Percentiles rank a stretch among this genome's conserved stretches.
Evolutionary conservation across 1,140 invertebrate genomes (phyloP).

Genomic region (Ladona fulva): DNA sequence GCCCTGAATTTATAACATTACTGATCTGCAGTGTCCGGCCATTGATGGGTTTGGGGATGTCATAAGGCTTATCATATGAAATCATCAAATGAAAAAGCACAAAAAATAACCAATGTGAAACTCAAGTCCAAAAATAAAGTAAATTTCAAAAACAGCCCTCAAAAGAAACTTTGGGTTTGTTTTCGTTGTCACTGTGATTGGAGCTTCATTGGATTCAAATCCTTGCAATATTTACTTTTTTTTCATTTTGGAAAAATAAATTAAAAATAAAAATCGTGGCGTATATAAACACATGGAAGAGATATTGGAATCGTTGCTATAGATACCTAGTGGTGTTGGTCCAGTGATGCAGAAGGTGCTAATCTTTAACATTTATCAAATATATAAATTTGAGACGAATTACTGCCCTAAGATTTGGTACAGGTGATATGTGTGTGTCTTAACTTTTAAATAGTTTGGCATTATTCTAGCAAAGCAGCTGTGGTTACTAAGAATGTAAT

Average conservation of each 20-base stretch:
- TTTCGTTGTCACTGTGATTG: slow-evolving; percentile 1
- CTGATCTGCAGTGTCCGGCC: not conserved
- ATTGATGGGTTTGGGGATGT: not conserved
- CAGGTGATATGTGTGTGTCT: not conserved
- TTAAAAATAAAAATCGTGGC: not conserved
- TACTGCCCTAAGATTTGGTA: not conserved
- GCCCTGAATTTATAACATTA: no score
- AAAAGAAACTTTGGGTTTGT: not conserved
- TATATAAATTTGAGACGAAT: not conserved
- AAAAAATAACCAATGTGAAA: slow-evolving; percentile 8
- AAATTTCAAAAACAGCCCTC: not conserved
- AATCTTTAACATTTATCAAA: not conserved
- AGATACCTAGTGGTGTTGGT: not conserved
- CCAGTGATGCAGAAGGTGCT: slow-evolving; percentile 7
- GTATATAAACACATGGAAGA: not conserved
- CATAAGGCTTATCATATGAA: not conserved
- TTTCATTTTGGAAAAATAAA: not conserved
- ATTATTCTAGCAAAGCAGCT: slow-evolving; percentile 5
- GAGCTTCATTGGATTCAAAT: not conserved
- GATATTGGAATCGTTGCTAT: not conserved
- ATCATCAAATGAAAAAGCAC: not conserved
- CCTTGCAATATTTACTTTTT: not conserved
- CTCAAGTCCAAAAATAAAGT: not conserved
- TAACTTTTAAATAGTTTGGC: not conserved
- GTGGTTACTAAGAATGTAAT: not conserved